A percentile compares a stretch with the other conserved stretches of the same genome.
Conservation (phyloP, 2,888 invertebrate genomes). For the Ormyrus pomaceus region DNA sequence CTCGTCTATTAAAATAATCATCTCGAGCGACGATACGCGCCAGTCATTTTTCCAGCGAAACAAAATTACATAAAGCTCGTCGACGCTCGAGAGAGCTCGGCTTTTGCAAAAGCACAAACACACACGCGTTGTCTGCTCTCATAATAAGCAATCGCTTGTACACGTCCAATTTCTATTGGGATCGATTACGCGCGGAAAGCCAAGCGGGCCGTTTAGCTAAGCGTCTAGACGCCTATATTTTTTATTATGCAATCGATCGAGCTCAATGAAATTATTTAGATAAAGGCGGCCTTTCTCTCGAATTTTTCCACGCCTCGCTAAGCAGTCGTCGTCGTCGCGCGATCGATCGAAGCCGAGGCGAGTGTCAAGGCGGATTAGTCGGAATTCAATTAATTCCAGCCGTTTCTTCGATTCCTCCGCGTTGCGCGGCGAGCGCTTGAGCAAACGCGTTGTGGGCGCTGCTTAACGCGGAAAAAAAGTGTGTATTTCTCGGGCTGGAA, state of each 20-base stretch:
- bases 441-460: not conserved
- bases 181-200: too few relatives aligned
- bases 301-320: constrained; percentile 11
- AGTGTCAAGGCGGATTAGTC: constrained; percentile 53
- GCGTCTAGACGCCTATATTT: not conserved
- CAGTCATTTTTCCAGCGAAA: constrained; percentile 20
- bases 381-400: constrained; percentile 53
- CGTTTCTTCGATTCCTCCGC: not conserved
- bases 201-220: too few relatives aligned
- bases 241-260: too few relatives aligned
- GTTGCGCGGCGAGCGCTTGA: not conserved
- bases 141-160: too few relatives aligned
- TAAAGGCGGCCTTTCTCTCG: not conserved
- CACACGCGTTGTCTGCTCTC: too few relatives aligned
- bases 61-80: not conserved
- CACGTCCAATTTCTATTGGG: too few relatives aligned
- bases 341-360: constrained; percentile 12
- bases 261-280: too few relatives aligned
- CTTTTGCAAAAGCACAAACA: not conserved
- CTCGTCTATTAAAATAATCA: constrained; percentile 21
- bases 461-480: not conserved
- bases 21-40: not conserved
- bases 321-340: constrained; percentile 1
- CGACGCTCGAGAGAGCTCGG: not conserved
- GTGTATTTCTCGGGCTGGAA: too few relatives aligned